Base-by-base conservation (phyloP, 2,888 invertebrate species). In the Campoplex nolae region DNA sequence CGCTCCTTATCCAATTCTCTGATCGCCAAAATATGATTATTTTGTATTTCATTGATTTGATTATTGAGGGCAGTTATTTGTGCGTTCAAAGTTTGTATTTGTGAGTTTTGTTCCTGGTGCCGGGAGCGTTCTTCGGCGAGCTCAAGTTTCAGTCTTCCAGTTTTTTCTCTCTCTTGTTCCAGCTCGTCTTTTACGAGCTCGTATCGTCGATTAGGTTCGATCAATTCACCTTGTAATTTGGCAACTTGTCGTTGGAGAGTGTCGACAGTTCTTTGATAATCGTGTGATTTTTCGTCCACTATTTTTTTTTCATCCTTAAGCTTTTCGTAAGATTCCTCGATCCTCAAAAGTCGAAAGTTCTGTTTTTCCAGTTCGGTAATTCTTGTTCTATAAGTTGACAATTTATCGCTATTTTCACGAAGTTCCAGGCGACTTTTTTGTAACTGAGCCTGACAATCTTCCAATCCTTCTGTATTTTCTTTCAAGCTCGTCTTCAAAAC, bases 121-220 rank as follows among this genome's bases (percentile, higher is more conserved):
- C 92, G 90, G 1, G 81, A 42, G 1, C 91, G 88, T 54, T 92
- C 93, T 4, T 93, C 92, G 6, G 78, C 62, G 23, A 92, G 62
- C 81, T 94, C 93, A n/a, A 88, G 86, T 13, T 91, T 93, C 13
- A 93, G 79, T 83, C 90, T 92, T 0, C 73, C 81, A 6, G 80
- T 84, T 68, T 91, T 91, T 67, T 91, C 90, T 81, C 88, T 91
- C 78, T 93, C 93, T 42, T 91, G 88, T n/a, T 91, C 88, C 68
- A 94, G 83, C 79, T 93, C 93, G 42, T 93, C 90, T 71, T 92
- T 92, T 8, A 93, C 67, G 11, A 92, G 87, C 56, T 92, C 90
- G 65, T 93, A 92, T 7, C 91, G 90, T 79, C 93, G 90, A 68
- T 93, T 93, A 0, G 93, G 93, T 58, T 94, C 94, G 42, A 93